Evolutionary conservation across 2,797 vertebrate species (phyloP).

Genomic region (Etheostoma perlongum): DNA sequence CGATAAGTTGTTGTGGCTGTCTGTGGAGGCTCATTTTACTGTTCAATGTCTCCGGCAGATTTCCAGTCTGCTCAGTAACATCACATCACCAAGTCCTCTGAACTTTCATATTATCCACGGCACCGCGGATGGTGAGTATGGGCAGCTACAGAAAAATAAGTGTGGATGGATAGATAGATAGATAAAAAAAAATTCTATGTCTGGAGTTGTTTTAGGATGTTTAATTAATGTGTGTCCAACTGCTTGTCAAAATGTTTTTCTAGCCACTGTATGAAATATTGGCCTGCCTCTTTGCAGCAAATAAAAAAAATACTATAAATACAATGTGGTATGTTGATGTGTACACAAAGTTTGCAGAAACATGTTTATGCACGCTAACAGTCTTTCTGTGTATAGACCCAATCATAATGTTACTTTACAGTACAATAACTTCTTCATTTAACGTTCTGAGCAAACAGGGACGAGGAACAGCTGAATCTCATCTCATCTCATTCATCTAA

Average conservation of each 20-base stretch:
- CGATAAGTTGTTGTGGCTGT: background rate
- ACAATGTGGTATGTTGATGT: background rate
- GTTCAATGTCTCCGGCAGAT: constrained; percentile 67
- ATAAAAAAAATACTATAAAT: background rate
- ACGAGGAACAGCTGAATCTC: too few species aligned
- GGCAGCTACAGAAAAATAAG: background rate
- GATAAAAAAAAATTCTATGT: background rate
- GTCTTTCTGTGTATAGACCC: background rate
- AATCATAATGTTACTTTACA: too few species aligned
- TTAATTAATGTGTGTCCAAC: too few species aligned
- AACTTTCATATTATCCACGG: constrained; percentile 80
- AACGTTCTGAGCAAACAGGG: too few species aligned
- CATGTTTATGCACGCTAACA: background rate
- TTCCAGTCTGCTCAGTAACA: constrained; percentile 75
- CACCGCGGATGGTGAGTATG: constrained; percentile 81
- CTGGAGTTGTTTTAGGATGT: background rate
- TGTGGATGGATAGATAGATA: background rate
- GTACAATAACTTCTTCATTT: too few species aligned
- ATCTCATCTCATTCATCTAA: too few species aligned
- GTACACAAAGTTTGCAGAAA: background rate
- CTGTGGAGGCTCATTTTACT: background rate
- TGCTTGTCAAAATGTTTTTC: background rate
- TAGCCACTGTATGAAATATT: background rate
- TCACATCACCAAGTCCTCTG: constrained; percentile 47
- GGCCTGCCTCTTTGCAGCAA: background rate